A percentile compares a stretch with the other conserved stretches of the same genome.
Evolutionary conservation across 2,113 vertebrate species (phyloP).

Genomic region (Elaphurus davidianus): DNA sequence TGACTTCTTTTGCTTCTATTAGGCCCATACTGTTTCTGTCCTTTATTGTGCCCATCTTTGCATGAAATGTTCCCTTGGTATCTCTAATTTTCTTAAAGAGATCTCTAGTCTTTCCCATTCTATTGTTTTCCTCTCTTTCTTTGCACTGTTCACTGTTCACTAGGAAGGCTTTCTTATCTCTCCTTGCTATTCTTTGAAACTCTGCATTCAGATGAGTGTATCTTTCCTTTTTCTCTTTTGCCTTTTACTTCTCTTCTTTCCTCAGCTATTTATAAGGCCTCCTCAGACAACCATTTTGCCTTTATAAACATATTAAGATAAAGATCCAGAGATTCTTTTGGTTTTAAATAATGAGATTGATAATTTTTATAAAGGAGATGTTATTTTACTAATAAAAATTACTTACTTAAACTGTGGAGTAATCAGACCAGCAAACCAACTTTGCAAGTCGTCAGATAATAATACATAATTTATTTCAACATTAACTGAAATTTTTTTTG

Average conservation of each 20-base stretch:
- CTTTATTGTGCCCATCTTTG: neutral
- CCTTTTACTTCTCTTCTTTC: neutral
- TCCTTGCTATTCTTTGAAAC: neutral
- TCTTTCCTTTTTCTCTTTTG: neutral
- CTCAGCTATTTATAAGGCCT: neutral
- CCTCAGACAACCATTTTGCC: neutral
- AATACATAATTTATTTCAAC: neutral
- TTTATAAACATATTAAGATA: neutral
- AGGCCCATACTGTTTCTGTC: neutral
- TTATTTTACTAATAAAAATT: neutral
- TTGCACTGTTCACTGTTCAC: neutral
- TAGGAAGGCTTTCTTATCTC: neutral
- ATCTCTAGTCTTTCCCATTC: neutral
- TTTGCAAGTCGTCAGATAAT: neutral
- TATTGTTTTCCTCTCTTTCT: neutral
- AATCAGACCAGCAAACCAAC: neutral
- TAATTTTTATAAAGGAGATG: neutral
- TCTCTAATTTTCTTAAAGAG: neutral
- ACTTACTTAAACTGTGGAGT: neutral
- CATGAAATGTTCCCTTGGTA: neutral
- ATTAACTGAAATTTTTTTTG: conserved; percentile 69
- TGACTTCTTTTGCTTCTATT: neutral
- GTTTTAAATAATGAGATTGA: conserved; percentile 3
- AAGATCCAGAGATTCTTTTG: neutral
- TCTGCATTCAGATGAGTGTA: neutral